Base-by-base conservation (phyloP, 2,888 invertebrate genomes). In the Incurvaria masculella region DNA sequence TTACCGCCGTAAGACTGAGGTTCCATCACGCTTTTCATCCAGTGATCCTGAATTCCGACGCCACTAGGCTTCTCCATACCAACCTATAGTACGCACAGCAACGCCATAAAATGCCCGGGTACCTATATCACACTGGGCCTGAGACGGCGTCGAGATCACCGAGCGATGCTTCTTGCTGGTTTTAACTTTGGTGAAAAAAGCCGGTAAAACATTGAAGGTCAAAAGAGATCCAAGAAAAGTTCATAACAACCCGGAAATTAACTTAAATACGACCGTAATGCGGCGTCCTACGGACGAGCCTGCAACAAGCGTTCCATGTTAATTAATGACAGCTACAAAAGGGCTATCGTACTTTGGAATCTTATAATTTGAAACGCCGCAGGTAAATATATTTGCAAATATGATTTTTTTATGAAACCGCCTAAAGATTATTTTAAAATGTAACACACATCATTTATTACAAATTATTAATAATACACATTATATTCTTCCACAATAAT, bases 1-100 rank as follows among this genome's bases (percentile, higher is more conserved):
- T 33, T 14, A 33, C 63, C 69, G 48, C 68, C 65, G 60, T 72
- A 68, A 2, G 47, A 33, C 20, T 40, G 23, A 59, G 75, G 69
- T 58, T 78, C 76, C 76, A 78, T 78, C 64, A 76, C 70, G 66
- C 65, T 72, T 62, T 75, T 76, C 70, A 76, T 73, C 76, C 76
- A 78, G 56, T 75, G 76, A 53, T 76, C 73, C 60, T 69, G 69
- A 56, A 70, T 69, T 44, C 70, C 69, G 53, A 67, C 65, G 55
- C 69, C 72, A 53, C 73, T 65, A 58, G 75, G 75, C 51, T 65
- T 65, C 65, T 76, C 75, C 78, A 76, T 75, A 33, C 11, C 14
- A 33, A 8, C 11, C 10, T 33, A 33, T 33, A 33, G 33, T n/a
- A 11, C 14, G 14, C 23, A 23, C 4, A 4, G 10, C 23, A 23